Evolutionary conservation across 2,888 invertebrate species (phyloP), one percentile per base, ranked within the genome.

Genomic region (Diaprepes abbreviatus): DNA sequence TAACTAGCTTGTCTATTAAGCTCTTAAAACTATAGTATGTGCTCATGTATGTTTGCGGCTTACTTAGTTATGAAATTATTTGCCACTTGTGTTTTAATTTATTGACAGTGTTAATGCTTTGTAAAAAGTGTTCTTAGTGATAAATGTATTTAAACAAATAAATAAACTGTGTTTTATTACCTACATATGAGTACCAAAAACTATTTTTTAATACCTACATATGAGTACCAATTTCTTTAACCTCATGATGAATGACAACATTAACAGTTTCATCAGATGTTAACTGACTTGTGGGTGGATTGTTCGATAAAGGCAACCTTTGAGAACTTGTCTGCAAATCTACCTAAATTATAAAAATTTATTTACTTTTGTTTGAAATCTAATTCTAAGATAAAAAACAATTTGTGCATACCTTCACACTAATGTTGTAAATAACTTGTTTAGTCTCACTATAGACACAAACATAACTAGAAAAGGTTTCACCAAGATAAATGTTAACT

Each of bases 201-300:
- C n/a, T n/a, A 45, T 17, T 10, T 58, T 57, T 38, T 7, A 69
- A 80, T 4, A 24, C 89, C 84, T 86, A 95, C 94, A 98, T 97
- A 82, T 99, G 98, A 48, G 96, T 95, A 40, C 98, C 98, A 76
- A 97, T 92, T 86, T 99, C 98, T 85, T 98, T 98, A n/a, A 99
- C 97, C 89, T 99, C 98, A 86, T 99, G 97, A 80, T 96, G 94
- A 80, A 98, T 96, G 33, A 98, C 95, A 85, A 97, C 93, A 85
- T 97, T 96, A 12, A 97, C 88, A 9, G 95, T 97, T 80, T 93
- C 91, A 78, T 95, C 93, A 0, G 95, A 92, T 77, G 87, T 87
- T 58, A 91, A 83, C 76, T 88, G 86, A 0, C 88, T 85, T 5
- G 90, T 88, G 1, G 88, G 84, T 5, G 86, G 84, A 75, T 90